These are phyloP conservation scores for Myripristis jacobus DNA, from an alignment of 2,797 vertebrate species.

Conservation along the genomic window DNA sequence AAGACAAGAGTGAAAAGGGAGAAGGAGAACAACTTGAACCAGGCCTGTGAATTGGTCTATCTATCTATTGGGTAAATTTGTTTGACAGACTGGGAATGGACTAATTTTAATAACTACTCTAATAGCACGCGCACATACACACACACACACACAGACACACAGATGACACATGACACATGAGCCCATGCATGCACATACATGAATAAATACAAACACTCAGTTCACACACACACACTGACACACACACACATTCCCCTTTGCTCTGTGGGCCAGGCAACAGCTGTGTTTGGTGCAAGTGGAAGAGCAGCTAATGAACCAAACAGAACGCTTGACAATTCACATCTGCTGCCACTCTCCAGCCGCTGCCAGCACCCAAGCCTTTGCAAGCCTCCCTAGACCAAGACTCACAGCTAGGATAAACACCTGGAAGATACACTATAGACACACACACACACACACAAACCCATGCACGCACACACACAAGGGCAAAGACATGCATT, in stretches of 20 bases:
- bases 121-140: conserved; percentile 4
- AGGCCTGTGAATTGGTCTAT: conserved; percentile 16
- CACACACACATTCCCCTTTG: conserved; percentile 59
- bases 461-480: conserved; percentile 6
- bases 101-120: not conserved
- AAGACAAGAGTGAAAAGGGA: conserved; percentile 33
- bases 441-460: conserved; percentile 8
- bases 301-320: conserved; percentile 81
- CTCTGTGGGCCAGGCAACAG: conserved; percentile 79
- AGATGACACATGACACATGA: no score
- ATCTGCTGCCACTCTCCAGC: conserved; percentile 82
- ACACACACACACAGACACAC: not conserved
- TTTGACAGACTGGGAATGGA: conserved; percentile 22
- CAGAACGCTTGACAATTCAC: conserved; percentile 78
- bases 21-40: conserved; percentile 24
- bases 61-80: conserved; percentile 5
- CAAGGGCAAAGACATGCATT: conserved; percentile 10
- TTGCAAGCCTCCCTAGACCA: conserved; percentile 56
- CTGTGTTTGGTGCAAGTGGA: conserved; percentile 70
- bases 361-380: conserved; percentile 74
- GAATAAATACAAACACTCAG: conserved; percentile 24
- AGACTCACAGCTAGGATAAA: conserved; percentile 66
- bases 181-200: conserved; percentile 7
- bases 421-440: conserved; percentile 63
- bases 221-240: conserved; percentile 11